Conservation (phyloP, 2,888 invertebrate species). For the Drosophila merina region DNA sequence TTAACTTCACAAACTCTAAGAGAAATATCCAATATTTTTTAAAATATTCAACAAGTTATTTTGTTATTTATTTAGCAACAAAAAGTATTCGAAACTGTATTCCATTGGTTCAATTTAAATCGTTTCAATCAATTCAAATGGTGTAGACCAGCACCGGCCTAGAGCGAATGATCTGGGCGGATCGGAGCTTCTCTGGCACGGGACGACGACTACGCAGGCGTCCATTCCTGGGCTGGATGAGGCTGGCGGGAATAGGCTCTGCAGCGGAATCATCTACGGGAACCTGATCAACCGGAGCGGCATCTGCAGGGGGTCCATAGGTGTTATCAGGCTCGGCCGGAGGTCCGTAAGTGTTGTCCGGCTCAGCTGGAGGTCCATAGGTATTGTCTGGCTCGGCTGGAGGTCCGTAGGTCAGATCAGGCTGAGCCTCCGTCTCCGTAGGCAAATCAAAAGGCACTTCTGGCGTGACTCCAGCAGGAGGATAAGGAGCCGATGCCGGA, state of each 20-base stretch:
- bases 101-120: not conserved
- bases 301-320: conserved; percentile 37
- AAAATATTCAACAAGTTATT: conserved; percentile 22
- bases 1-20: not conserved
- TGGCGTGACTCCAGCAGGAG: conserved; percentile 78
- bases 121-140: conserved; percentile 43
- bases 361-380: conserved; percentile 61
- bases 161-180: conserved; percentile 68
- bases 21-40: not conserved
- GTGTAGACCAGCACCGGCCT: conserved; percentile 73
- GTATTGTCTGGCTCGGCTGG: conserved; percentile 63
- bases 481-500: conserved; percentile 68
- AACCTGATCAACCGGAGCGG: conserved; percentile 48
- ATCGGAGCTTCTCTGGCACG: conserved; percentile 56
- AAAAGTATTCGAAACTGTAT: not conserved
- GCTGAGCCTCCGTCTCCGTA: conserved; percentile 73
- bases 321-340: conserved; percentile 48
- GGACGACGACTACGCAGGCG: conserved; percentile 63
- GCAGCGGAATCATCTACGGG: conserved; percentile 24
- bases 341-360: conserved; percentile 73
- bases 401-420: conserved; percentile 71
- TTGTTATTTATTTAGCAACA: conserved; percentile 37
- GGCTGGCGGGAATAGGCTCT: conserved; percentile 58
- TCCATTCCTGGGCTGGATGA: conserved; percentile 64
- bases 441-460: conserved; percentile 76